These are phyloP conservation scores for Campoplex nolae DNA, from an alignment of 2,888 invertebrate species.

Conservation along the genomic window DNA sequence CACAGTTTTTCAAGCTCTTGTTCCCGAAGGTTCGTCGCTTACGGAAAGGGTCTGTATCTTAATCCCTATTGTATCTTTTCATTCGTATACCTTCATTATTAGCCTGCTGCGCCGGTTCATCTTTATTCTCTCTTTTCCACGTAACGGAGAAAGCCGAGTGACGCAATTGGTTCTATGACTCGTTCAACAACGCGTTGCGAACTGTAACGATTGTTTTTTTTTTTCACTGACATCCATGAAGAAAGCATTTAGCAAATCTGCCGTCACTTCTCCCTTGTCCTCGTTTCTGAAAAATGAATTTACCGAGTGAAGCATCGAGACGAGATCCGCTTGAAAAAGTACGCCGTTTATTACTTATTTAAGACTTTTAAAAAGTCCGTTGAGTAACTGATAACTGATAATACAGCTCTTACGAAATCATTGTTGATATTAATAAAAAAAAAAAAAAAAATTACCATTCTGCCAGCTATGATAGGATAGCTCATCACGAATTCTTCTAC, in stretches of 20 bases:
- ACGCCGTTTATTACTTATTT: background rate
- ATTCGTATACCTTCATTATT: constrained; percentile 1
- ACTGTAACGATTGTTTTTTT: constrained; percentile 43
- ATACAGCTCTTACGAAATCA: background rate
- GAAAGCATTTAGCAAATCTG: constrained; percentile 49
- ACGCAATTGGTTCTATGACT: constrained; percentile 67
- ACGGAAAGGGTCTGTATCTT: background rate
- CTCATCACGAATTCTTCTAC: background rate
- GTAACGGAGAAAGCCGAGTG: constrained; percentile 70
- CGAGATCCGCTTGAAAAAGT: background rate
- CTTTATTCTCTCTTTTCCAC: constrained; percentile 48
- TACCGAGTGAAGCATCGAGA: background rate
- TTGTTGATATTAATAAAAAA: background rate
- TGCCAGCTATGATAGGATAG: background rate
- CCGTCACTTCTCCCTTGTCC: background rate
- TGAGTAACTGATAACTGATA: background rate
- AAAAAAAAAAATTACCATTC: background rate
- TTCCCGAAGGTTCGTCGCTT: background rate
- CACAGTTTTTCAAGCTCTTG: constrained; percentile 41
- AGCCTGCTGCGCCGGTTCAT: constrained; percentile 10
- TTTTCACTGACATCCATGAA: constrained; percentile 44
- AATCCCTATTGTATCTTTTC: background rate
- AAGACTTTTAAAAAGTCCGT: background rate
- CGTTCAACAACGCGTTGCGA: constrained; percentile 33
- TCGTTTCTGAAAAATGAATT: constrained; percentile 10